Percentiles rank a stretch among this genome's conserved stretches.
Evolutionary conservation across 1,140 invertebrate species (phyloP).

Genomic region (Diprion similis): DNA sequence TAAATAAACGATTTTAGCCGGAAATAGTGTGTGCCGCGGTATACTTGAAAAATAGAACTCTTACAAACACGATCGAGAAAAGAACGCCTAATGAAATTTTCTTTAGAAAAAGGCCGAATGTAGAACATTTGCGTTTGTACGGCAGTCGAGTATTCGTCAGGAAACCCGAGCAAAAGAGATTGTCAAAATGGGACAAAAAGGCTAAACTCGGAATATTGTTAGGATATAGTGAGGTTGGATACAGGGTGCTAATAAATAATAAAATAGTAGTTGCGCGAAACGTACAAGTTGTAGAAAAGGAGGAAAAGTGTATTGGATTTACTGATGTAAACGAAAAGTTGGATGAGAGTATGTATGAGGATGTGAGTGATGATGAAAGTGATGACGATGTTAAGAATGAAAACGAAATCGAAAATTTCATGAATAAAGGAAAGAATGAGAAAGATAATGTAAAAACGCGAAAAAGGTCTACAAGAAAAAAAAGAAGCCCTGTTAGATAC

Average conservation of each 20-base stretch:
- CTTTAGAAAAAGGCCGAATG: constrained; percentile 43
- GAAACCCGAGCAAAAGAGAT: constrained; percentile 20
- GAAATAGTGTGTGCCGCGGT: constrained; percentile 36
- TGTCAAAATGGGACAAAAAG: constrained; percentile 24
- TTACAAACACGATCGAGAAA: constrained; percentile 46
- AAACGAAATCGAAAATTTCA: too few relatives aligned
- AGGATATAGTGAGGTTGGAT: constrained; percentile 20
- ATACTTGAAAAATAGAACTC: constrained; percentile 43
- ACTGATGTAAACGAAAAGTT: constrained; percentile 12
- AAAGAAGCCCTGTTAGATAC: not conserved
- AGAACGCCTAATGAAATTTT: constrained; percentile 53
- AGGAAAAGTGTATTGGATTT: constrained; percentile 25
- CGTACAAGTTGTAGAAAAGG: constrained; percentile 31
- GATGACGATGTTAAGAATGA: too few relatives aligned
- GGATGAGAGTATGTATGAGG: not conserved
- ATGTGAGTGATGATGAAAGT: constrained; percentile 7
- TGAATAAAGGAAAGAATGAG: too few relatives aligned
- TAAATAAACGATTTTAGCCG: constrained; percentile 46
- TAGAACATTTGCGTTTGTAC: constrained; percentile 38
- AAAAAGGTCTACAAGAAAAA: not conserved
- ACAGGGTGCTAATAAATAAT: constrained; percentile 31
- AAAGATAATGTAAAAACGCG: not conserved
- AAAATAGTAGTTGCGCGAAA: constrained; percentile 28
- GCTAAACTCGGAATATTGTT: constrained; percentile 23
- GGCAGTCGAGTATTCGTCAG: constrained; percentile 30